These are phyloP conservation scores for Oreortyx pictus DNA, from an alignment of 2,797 vertebrate species.

Conservation along the genomic window DNA sequence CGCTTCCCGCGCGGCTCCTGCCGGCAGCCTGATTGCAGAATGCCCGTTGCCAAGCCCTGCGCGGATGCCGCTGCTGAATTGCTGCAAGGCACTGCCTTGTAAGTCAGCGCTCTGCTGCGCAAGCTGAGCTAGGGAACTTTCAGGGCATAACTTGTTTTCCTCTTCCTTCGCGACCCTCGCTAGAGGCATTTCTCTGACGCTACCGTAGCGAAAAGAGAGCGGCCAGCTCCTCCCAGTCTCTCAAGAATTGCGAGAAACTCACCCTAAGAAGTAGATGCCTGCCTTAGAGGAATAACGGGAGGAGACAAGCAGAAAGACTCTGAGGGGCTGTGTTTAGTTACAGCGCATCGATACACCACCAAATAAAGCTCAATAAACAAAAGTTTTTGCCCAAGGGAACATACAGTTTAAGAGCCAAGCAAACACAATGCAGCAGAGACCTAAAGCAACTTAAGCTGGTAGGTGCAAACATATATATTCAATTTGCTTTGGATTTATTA, in stretches of 20 bases:
- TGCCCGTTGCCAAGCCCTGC: neutral
- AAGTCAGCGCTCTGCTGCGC: neutral
- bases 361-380: neutral
- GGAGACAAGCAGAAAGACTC: neutral
- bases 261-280: neutral
- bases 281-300: neutral
- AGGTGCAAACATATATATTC: neutral
- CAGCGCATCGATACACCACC: neutral
- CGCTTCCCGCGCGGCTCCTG: accelerated
- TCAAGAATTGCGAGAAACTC: neutral
- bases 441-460: neutral
- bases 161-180: neutral
- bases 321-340: neutral
- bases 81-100: neutral
- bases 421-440: neutral
- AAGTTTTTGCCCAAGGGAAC: neutral
- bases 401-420: neutral
- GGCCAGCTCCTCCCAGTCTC: neutral
- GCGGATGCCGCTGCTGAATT: neutral
- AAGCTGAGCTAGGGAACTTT: neutral
- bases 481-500: neutral
- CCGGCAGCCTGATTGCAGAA: accelerated
- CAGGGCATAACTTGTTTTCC: neutral
- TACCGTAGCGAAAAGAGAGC: neutral
- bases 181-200: accelerated